Conservation (phyloP, 2,888 invertebrate genomes). For the Eupithecia subumbrata region DNA sequence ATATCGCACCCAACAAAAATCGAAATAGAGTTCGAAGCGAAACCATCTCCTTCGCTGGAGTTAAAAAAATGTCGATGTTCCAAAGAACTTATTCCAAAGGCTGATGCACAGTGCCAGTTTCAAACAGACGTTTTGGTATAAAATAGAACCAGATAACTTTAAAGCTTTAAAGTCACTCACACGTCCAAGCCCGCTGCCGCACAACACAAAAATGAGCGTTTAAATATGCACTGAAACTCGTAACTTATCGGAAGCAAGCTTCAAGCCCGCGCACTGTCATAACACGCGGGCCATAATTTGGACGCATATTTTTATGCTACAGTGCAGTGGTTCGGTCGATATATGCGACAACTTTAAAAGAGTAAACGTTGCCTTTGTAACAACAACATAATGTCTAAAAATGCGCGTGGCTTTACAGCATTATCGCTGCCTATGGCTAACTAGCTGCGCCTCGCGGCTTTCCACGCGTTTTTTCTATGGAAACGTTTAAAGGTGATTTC, state of each 20-base stretch:
- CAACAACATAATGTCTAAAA: neutral
- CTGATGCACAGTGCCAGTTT: constrained; percentile 29
- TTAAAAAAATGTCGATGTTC: constrained; percentile 22
- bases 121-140: constrained; percentile 7
- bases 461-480: too few species aligned
- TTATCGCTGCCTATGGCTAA: too few species aligned
- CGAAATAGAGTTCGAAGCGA: constrained; percentile 5
- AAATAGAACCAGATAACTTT: neutral
- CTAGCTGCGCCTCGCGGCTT: too few species aligned
- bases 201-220: neutral
- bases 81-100: constrained; percentile 16
- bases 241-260: too few species aligned
- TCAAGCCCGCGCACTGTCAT: too few species aligned
- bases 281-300: too few species aligned
- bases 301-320: too few species aligned
- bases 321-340: too few species aligned
- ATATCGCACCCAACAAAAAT: constrained; percentile 1
- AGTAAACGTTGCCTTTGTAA: neutral
- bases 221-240: too few species aligned
- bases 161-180: neutral
- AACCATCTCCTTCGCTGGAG: neutral
- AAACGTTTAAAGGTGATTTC: too few species aligned
- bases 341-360: too few species aligned
- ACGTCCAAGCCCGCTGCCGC: neutral
- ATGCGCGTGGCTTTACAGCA: too few species aligned